phyloP scores from a whole-genome alignment of 2,888 invertebrate genomes.

The Cryptocephalus moraei region DNA sequence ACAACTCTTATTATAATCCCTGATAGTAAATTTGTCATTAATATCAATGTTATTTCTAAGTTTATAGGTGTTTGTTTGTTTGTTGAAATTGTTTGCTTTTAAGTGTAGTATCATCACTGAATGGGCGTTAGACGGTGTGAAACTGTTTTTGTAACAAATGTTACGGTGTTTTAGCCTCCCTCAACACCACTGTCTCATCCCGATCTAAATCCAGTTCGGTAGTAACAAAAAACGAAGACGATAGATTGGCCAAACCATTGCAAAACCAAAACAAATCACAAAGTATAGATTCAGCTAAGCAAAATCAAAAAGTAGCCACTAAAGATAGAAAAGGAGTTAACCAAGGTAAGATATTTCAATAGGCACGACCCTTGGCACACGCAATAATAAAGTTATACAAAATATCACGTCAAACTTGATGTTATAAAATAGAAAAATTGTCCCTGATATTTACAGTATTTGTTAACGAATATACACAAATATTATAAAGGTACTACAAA shows the following conservation, averaged over 20 bases:
- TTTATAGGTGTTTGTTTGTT: not conserved
- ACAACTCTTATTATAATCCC: too few relatives aligned
- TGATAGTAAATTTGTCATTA: too few relatives aligned
- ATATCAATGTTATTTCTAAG: too few relatives aligned
- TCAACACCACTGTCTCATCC: conserved; percentile 64
- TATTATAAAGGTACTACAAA: too few relatives aligned
- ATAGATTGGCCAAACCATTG: conserved; percentile 36
- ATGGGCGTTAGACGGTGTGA: conserved; percentile 18
- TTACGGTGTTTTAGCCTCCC: conserved; percentile 58
- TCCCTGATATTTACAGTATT: too few relatives aligned
- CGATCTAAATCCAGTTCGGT: conserved; percentile 56
- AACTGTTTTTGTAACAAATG: conserved; percentile 25
- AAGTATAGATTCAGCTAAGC: conserved; percentile 30
- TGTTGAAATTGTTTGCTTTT: conserved; percentile 10
- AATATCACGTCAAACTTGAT: not conserved
- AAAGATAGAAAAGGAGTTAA: conserved; percentile 30
- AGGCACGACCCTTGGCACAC: conserved; percentile 38
- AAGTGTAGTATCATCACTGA: conserved; percentile 9
- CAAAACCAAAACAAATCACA: conserved; percentile 28
- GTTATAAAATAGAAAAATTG: too few relatives aligned
- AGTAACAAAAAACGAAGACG: conserved; percentile 42
- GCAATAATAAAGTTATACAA: conserved; percentile 13
- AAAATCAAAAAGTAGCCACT: conserved; percentile 30
- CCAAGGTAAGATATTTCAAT: conserved; percentile 31
- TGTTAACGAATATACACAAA: too few relatives aligned